Base-by-base conservation (phyloP, 2,113 vertebrate species). In the Salvator merianae region DNA sequence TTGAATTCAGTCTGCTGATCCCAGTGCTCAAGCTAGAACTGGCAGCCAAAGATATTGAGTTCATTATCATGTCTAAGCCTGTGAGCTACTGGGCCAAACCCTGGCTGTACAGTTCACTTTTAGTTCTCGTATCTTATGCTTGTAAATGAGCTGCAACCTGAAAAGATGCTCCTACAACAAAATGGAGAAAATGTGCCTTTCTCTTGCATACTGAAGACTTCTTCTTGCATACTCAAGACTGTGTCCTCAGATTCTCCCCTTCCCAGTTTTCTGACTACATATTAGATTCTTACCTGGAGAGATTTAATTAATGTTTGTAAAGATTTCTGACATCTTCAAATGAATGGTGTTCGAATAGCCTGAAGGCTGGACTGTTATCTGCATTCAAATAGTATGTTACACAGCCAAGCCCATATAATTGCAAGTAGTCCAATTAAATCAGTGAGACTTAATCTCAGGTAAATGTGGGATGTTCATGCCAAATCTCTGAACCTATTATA, bases 311-410 rank as follows among this genome's bases (percentile, higher is more conserved):
- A 82, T 71, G 55, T 71, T 72, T 53, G 18, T 65, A 79, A 79
- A 79, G 83, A 84, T 79, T 84, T 71, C 53, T 84, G 66, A 84
- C 76, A 84, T 84, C 68, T 84, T 79, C 53, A 63, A 72, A 79
- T 72, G 71, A 84, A 82, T 63, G 53, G 30, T 63, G 24, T 38
- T 70, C 36, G 55, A 71, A 77, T 70, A 72, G 85, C 80, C 73
- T 62, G 71, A 69, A 71, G 38, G 6, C 38, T 70, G 66, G 53
- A 72, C 38, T 71, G 68, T 82, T 77, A 77, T 50, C 10, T 78
- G n/a, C 50, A 72, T 50, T 72, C 74, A 82, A 82, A 77, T 65
- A 62, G 43, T 71, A 72, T 72, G 34, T 77, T 84, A 28, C 30
- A 71, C 22, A 71, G 83, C 36, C 47, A 84, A 47, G 70, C n/a